Percentiles rank a stretch among this genome's conserved stretches.
Conservation (phyloP, 2,797 vertebrate genomes). For the Galago senegalensis region DNA sequence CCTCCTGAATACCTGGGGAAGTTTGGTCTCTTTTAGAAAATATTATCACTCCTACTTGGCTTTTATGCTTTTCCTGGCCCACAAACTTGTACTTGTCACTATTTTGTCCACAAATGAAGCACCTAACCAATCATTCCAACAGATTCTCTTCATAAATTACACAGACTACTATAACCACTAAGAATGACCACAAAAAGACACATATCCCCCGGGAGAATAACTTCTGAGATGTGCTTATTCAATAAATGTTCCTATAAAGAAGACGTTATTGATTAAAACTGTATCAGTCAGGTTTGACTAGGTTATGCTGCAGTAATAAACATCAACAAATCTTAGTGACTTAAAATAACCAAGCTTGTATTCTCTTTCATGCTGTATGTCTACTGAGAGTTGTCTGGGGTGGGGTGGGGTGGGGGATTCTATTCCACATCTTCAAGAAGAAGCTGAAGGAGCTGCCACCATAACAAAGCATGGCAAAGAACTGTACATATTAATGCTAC, state of each 20-base stretch:
- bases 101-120: slow-evolving; percentile 28
- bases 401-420: neutral
- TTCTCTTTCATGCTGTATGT: neutral
- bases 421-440: neutral
- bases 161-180: neutral
- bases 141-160: neutral
- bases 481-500: neutral
- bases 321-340: neutral
- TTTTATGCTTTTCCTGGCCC: neutral
- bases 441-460: neutral
- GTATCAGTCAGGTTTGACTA: neutral
- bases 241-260: slow-evolving; percentile 29
- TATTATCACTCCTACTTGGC: neutral
- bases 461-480: neutral
- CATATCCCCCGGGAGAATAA: neutral
- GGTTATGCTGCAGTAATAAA: neutral
- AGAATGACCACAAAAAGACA: neutral
- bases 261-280: neutral
- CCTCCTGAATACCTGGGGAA: no score
- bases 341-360: slow-evolving; percentile 13
- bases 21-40: neutral
- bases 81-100: neutral
- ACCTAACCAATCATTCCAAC: neutral
- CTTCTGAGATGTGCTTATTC: neutral
- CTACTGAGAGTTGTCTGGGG: neutral